Conservation (phyloP, 2,113 vertebrate species). For the Danionella cerebrum region DNA sequence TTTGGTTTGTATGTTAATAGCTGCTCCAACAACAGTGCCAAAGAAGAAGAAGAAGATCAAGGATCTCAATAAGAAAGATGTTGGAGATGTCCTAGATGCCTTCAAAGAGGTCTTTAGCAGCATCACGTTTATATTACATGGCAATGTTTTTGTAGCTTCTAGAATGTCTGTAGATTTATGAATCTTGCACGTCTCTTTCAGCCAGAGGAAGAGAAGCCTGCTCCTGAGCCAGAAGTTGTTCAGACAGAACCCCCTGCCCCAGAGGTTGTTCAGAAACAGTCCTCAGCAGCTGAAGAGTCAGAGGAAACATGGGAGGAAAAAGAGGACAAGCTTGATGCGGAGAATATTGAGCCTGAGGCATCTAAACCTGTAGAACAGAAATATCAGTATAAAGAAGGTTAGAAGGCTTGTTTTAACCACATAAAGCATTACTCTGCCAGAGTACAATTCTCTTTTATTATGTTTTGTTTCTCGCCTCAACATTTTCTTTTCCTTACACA, state of each 20-base stretch:
- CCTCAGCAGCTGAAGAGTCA: constrained; percentile 58
- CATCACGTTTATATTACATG: too few species aligned
- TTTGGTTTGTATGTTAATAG: constrained; percentile 40
- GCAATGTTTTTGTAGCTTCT: too few species aligned
- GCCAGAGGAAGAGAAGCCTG: constrained; percentile 52
- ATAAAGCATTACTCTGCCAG: neutral
- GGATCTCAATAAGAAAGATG: constrained; percentile 88
- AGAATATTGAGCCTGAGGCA: constrained; percentile 66
- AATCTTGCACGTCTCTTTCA: constrained; percentile 20
- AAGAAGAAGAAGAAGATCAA: constrained; percentile 90
- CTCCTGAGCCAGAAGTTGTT: constrained; percentile 50
- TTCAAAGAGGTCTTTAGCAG: constrained; percentile 83
- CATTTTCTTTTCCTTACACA: constrained; percentile 45
- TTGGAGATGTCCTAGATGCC: constrained; percentile 88
- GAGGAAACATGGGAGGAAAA: constrained; percentile 92
- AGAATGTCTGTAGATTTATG: neutral
- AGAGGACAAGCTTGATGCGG: constrained; percentile 81
- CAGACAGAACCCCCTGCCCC: constrained; percentile 46
- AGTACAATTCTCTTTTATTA: too few species aligned
- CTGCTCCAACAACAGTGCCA: constrained; percentile 76
- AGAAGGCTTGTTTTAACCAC: constrained; percentile 2
- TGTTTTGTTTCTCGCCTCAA: too few species aligned
- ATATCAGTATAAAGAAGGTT: constrained; percentile 91
- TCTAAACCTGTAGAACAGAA: constrained; percentile 69
- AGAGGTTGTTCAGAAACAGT: too few species aligned